Evolutionary conservation across 2,113 vertebrate species (phyloP).

Genomic region (Oreocharis arfaki): DNA sequence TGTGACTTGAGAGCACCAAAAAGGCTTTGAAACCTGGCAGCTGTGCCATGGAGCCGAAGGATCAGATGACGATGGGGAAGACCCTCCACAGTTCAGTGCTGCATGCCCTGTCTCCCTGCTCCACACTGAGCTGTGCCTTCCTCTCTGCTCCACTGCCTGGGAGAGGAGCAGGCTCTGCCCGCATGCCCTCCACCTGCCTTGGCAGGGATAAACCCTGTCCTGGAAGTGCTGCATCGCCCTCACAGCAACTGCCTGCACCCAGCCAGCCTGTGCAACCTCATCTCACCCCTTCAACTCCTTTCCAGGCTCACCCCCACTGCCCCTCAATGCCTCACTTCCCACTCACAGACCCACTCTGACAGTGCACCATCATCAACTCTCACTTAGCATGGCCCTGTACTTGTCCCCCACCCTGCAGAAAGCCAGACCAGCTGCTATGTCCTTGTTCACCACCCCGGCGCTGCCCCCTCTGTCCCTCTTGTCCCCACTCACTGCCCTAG

Average conservation of each 20-base stretch:
- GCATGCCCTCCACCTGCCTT: fast-evolving
- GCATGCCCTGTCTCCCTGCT: neutral
- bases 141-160: neutral
- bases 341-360: neutral
- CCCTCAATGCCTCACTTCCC: neutral
- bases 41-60: neutral
- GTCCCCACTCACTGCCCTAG: fast-evolving
- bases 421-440: neutral
- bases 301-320: neutral
- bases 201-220: neutral
- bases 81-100: neutral
- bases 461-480: neutral
- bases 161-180: neutral
- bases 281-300: neutral
- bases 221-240: neutral
- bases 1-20: neutral
- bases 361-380: fast-evolving
- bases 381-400: neutral
- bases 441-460: fast-evolving
- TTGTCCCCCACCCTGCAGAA: neutral
- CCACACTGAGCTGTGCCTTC: neutral
- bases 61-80: neutral
- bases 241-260: neutral
- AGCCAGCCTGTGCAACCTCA: neutral
- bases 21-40: neutral